Base-by-base conservation (phyloP, 2,888 invertebrate genomes). In the Matsumyia berberina region DNA sequence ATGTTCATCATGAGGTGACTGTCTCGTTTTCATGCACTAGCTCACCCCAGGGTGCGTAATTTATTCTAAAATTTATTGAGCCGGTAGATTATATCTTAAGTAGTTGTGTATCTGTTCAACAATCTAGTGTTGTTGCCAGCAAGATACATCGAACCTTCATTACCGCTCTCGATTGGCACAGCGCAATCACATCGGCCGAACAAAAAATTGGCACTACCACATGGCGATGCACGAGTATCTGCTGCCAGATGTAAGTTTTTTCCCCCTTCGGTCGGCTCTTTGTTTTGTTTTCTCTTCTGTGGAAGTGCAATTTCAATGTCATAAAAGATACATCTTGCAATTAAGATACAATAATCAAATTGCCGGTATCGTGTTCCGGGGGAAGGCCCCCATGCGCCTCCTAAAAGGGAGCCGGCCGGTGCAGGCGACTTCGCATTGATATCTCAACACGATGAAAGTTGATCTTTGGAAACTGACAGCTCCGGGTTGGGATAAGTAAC, bases 361-460 rank as follows among this genome's bases (percentile, higher is more conserved):
- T 55, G 60, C 35, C 58, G 15, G 49, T 66, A 17, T 79, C 74
- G 29, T 35, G 8, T 33, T 51, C 15, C 44, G 12, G 62, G 31
- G 60, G 33, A 55, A 39, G 39, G 17, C 1, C 1, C 12, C 3
- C 7, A n/a, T n/a, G 9, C 19, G 29, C 35, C 12, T 5, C 7
- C 12, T n/a, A 29, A 72, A 79, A 79, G 78, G 72, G 72, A 76
- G 55, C 62, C 44, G 17, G 62, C 62, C 44, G 17, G 31, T 33
- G n/a, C n/a, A n/a, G 31, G 46, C 24, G 46, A 57, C 46, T 60
- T 49, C 11, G 49, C 42, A 57, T 12, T 37, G 72, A 70, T 70
- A 77, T 60, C 64, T 51, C 44, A 72, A 66, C 53, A 39, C 17
- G 51, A 82, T 72, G 78, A 82, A 82, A 82, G 82, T 82, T 82